phyloP scores from a whole-genome alignment of 2,888 invertebrate genomes.

The Drosophila crucigera region DNA sequence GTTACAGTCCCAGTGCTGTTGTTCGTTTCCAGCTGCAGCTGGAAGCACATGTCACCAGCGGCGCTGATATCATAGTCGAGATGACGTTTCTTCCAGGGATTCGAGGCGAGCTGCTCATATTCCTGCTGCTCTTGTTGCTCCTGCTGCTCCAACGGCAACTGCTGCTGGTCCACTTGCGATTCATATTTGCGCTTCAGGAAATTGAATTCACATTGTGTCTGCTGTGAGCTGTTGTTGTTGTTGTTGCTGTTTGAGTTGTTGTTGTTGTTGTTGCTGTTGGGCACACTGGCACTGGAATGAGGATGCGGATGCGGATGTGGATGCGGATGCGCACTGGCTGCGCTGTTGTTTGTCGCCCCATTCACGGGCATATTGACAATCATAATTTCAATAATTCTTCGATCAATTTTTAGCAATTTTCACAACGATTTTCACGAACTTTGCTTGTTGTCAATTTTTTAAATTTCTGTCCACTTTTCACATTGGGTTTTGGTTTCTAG shows the following conservation, averaged over 20 bases:
- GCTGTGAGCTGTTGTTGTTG: slow-evolving; percentile 50
- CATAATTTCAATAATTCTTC: slow-evolving; percentile 57
- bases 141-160: slow-evolving; percentile 15
- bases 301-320: slow-evolving; percentile 15
- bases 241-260: slow-evolving; percentile 47
- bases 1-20: neutral
- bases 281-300: slow-evolving; percentile 17
- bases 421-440: neutral
- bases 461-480: neutral
- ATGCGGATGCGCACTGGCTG: slow-evolving; percentile 12
- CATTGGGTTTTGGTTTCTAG: slow-evolving; percentile 2
- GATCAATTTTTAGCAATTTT: neutral
- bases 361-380: slow-evolving; percentile 80
- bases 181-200: slow-evolving; percentile 83
- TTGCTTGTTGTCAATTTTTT: neutral
- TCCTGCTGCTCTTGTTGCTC: slow-evolving; percentile 45
- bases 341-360: slow-evolving; percentile 45
- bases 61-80: slow-evolving; percentile 59
- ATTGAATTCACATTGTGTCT: slow-evolving; percentile 76
- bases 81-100: slow-evolving; percentile 80
- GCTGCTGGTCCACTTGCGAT: slow-evolving; percentile 38
- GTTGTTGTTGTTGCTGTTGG: slow-evolving; percentile 50
- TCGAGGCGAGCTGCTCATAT: slow-evolving; percentile 57
- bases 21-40: slow-evolving; percentile 58
- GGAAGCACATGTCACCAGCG: slow-evolving; percentile 65